Evolutionary conservation across 1,140 invertebrate species (phyloP).

Genomic region (Hycleus phaleratus): DNA sequence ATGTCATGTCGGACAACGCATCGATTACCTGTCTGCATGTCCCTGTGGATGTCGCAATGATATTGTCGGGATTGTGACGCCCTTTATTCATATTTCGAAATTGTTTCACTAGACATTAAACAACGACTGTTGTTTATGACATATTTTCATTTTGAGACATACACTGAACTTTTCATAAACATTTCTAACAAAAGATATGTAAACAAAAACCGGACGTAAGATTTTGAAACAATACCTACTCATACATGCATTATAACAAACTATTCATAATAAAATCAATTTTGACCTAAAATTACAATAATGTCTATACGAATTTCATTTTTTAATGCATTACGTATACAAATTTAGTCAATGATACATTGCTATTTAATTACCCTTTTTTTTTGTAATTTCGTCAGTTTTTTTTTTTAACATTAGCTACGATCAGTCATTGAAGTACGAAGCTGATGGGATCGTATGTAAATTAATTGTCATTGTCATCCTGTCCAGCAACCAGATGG

Average conservation of each 20-base stretch:
- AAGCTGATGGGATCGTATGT: too few species aligned
- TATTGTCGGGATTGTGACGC: slow-evolving; percentile 10
- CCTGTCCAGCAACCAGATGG: too few species aligned
- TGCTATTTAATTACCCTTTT: slow-evolving; percentile 18
- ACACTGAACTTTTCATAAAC: not conserved
- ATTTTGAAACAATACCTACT: not conserved
- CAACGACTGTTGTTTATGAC: slow-evolving; percentile 15
- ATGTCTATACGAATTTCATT: slow-evolving; percentile 4
- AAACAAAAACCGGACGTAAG: not conserved
- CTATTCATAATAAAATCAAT: not conserved
- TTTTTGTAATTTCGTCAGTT: not conserved
- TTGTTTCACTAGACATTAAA: slow-evolving; percentile 6
- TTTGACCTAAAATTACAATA: not conserved
- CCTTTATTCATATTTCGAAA: slow-evolving; percentile 10
- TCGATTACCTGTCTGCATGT: slow-evolving; percentile 24
- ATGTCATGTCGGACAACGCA: slow-evolving; percentile 17
- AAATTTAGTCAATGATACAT: slow-evolving; percentile 9
- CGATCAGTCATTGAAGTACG: slow-evolving; percentile 8
- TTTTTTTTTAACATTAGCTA: slow-evolving; percentile 1
- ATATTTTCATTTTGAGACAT: slow-evolving; percentile 5
- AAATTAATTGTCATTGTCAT: too few species aligned
- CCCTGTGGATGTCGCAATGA: slow-evolving; percentile 14
- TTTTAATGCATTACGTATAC: not conserved
- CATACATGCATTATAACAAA: not conserved
- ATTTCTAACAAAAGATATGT: slow-evolving; percentile 1